Evolutionary conservation across 2,113 vertebrate genomes (phyloP), one percentile per base, ranked within the genome.

Genomic region (Seriola quinqueradiata): DNA sequence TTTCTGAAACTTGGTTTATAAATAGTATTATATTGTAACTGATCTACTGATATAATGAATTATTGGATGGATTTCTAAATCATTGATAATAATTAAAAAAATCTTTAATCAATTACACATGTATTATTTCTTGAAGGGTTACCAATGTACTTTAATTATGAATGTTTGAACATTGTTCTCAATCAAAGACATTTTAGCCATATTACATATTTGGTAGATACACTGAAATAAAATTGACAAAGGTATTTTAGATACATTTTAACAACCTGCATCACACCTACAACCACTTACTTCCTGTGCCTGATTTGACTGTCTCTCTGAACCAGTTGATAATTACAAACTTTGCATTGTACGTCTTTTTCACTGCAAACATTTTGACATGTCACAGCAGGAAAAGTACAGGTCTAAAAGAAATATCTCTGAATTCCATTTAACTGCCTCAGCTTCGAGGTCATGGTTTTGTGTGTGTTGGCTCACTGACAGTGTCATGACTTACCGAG

Each of bases 231-330:
- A 54, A 36, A 6, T n/a, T n/a, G 50, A n/a, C 50, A 52, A 52
- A 21, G 8, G 3, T 55, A 23, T 55, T 55, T 55, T 55, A 55
- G 2, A 3, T 6, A 28, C 55, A 58, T n/a, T 55, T 23, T 28
- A 63, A 38, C 64, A 64, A 10, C 16, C 11, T 2, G 2, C 17
- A 23, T 48, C 17, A 1, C 58, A 4, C 38, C 36, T 14, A 19
- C 70, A 60, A 1, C 10, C 28, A 28, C 19, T 58, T 12, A 25
- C 11, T 25, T 14, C 4, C n/a, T 40, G 63, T 73, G 36, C 44
- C 23, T 76, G 60, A 60, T 77, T 54, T 13, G 63, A 60, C 16
- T 55, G 60, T 65, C 52, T 63, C 60, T 77, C 44, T 44, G 40
- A 71, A 23, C 32, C 16, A 42, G 32, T 77, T 58, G 66, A 58